Evolutionary conservation across 2,888 invertebrate genomes (phyloP).

Genomic region (Gari tellinella): DNA sequence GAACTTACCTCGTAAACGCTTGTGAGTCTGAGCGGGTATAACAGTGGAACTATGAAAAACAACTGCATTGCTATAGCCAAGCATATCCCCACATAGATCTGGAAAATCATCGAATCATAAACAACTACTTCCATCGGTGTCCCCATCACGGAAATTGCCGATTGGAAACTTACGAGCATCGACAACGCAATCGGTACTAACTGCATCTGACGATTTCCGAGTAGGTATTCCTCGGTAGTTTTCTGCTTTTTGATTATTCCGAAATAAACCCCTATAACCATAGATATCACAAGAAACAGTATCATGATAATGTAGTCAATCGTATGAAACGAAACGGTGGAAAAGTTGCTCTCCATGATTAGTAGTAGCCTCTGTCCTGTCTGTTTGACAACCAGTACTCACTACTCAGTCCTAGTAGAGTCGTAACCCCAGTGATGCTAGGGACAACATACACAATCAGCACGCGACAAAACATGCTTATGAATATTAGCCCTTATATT

Average conservation of each 20-base stretch:
- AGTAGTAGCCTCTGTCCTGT: too few relatives aligned
- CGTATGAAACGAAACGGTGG: constrained; percentile 6
- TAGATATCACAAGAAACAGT: constrained; percentile 42
- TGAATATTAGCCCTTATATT: too few relatives aligned
- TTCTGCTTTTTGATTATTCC: constrained; percentile 51
- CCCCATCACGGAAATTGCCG: constrained; percentile 70
- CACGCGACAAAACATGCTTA: too few relatives aligned
- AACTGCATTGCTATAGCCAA: constrained; percentile 48
- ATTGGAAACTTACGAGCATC: constrained; percentile 71
- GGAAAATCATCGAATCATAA: constrained; percentile 60
- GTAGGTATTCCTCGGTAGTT: constrained; percentile 66
- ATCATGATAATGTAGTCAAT: constrained; percentile 52
- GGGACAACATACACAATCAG: too few relatives aligned
- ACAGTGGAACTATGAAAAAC: constrained; percentile 60
- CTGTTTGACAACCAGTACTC: too few relatives aligned
- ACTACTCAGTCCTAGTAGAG: too few relatives aligned
- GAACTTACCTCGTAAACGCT: constrained; percentile 71
- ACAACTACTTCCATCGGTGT: constrained; percentile 65
- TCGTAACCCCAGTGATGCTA: too few relatives aligned
- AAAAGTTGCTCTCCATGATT: constrained; percentile 27
- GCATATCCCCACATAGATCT: constrained; percentile 42
- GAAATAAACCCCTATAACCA: constrained; percentile 60
- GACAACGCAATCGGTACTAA: constrained; percentile 71
- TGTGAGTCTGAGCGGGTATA: constrained; percentile 68
- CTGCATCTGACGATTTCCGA: constrained; percentile 65